Base-by-base conservation (phyloP, 2,888 invertebrate genomes). In the Nymphalis polychloros region DNA sequence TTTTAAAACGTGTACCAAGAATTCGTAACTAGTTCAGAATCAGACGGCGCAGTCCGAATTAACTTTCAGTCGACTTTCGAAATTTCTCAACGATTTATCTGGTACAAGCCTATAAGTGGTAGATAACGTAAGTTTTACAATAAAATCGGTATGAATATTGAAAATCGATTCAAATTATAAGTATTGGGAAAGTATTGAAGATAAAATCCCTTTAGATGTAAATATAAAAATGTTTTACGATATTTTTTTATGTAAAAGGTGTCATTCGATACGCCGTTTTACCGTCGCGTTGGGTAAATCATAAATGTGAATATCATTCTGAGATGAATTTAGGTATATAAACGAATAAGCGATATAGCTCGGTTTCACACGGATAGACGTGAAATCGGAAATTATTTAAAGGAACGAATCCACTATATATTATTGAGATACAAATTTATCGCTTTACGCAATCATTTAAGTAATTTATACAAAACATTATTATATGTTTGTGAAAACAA, bases 171-270 rank as follows among this genome's bases (percentile, higher is more conserved):
- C 10, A 49, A 59, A 59, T 71, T 69, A 68, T 48, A 67, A 68
- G 52, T 67, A 68, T 63, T 59, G 68, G 68, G 55, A 71, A 69
- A 65, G 66, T 52, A 20, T 19, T 50, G 61, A 20, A 41, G 63
- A 63, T 66, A 49, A 69, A 71, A 71, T 69, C 71, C 61, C 63
- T 71, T 66, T 57, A 63, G 57, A 63, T 63, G 64, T 53, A 61
- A 64, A 68, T 60, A 65, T 60, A 66, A 69, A 68, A 66, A 64
- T 59, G 59, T 64, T 63, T 66, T 69, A 69, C 46, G 61, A 63
- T 13, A 35, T 55, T 50, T 71, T 41, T 66, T 69, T 66, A 66
- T 63, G 63, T n/a, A 57, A 19, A 57, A 27, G 57, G 35, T 57
- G 57, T 17, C 57, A 41, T 57, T 57, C 41, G 35, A 57, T 57